Conservation (phyloP, 2,888 invertebrate genomes). For the Sympetrum striolatum region DNA sequence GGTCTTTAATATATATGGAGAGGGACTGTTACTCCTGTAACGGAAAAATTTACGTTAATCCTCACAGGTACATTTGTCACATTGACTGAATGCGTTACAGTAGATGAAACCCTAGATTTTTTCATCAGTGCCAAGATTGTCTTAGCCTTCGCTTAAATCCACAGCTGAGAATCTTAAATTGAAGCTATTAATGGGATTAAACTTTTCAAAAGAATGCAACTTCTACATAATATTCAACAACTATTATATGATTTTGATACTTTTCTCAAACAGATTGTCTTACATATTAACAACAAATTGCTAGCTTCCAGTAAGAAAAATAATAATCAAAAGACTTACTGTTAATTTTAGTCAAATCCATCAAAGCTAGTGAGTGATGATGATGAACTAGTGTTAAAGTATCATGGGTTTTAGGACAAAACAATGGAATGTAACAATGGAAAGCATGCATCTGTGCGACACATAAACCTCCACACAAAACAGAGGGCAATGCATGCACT, state of each 20-base stretch:
- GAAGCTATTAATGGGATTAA: too few species aligned
- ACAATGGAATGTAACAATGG: neutral
- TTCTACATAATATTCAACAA: too few species aligned
- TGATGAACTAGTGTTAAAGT: neutral
- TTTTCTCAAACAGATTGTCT: neutral
- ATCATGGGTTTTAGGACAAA: neutral
- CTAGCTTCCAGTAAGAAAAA: neutral
- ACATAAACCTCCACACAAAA: neutral
- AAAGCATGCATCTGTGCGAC: neutral
- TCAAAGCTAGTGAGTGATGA: neutral
- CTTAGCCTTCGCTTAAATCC: neutral
- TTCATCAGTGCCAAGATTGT: neutral
- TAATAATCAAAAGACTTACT: neutral
- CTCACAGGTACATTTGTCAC: neutral
- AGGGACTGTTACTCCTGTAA: slow-evolving; percentile 29
- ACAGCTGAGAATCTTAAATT: too few species aligned
- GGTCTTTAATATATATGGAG: neutral
- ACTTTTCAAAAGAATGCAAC: too few species aligned
- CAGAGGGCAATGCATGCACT: neutral
- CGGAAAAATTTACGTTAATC: slow-evolving; percentile 39
- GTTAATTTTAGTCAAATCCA: neutral
- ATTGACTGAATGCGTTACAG: neutral
- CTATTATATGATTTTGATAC: neutral
- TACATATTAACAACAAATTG: neutral
- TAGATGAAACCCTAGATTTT: neutral